phyloP scores from a whole-genome alignment of 2,797 vertebrate genomes.

The Danionella dracula region DNA sequence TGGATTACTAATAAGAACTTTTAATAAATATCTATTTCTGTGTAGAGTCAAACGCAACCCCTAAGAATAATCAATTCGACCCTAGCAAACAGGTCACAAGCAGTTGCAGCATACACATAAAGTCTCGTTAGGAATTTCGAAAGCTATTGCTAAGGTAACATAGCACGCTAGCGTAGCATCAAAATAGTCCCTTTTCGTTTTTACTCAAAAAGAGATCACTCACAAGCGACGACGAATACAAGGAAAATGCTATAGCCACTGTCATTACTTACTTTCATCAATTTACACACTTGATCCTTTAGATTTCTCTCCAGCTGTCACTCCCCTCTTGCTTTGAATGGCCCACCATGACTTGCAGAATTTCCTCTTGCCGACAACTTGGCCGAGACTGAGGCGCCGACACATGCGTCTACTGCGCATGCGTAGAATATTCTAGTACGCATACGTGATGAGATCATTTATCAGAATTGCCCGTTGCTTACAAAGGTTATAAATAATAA shows the following conservation, averaged over 20 bases:
- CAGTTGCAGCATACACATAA: not conserved
- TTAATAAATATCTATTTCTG: conserved; percentile 10
- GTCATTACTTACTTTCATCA: conserved; percentile 23
- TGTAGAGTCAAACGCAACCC: not conserved
- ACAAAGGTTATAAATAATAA: not conserved
- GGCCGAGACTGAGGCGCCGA: conserved; percentile 65
- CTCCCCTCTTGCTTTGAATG: conserved; percentile 64
- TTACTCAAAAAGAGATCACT: conserved; percentile 57
- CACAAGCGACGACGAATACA: conserved; percentile 45
- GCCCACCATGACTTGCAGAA: conserved; percentile 85
- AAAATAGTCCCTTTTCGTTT: conserved; percentile 55
- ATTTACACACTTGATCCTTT: conserved; percentile 46
- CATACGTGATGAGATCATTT: conserved; percentile 39
- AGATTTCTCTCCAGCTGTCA: conserved; percentile 42
- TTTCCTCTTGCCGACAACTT: conserved; percentile 64
- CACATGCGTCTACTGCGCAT: conserved; percentile 69
- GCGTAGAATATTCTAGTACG: conserved; percentile 77
- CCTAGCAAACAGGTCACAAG: not conserved
- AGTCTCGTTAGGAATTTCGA: conserved; percentile 9
- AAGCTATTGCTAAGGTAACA: conserved; percentile 31
- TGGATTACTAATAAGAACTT: conserved; percentile 40
- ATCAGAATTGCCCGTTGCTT: conserved; percentile 13
- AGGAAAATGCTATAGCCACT: conserved; percentile 25
- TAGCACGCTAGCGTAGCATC: conserved; percentile 32
- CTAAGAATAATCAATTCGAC: not conserved